Evolutionary conservation across 1,140 invertebrate species (phyloP).

Genomic region (Latrodectus geometricus): DNA sequence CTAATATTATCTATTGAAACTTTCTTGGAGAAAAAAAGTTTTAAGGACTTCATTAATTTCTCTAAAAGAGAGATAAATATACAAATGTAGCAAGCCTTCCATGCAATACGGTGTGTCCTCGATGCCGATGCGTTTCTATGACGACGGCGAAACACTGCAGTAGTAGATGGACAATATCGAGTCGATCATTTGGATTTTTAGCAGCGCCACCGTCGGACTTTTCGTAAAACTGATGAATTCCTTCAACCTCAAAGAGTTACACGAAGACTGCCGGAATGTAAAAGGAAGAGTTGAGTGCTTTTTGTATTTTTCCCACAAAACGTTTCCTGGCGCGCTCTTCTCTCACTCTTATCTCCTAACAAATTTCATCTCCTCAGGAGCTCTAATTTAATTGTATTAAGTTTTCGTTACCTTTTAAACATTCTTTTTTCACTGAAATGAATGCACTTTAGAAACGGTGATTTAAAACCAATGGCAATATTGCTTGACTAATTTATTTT

Average conservation of each 20-base stretch:
- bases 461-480: no score
- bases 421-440: no score
- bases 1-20: neutral
- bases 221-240: conserved; percentile 59
- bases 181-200: conserved; percentile 57
- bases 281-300: neutral
- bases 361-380: no score
- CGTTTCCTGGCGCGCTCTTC: neutral
- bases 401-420: no score
- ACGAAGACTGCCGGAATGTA: conserved; percentile 25
- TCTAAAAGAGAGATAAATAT: conserved; percentile 27
- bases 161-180: conserved; percentile 60
- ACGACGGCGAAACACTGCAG: conserved; percentile 55
- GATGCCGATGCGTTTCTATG: conserved; percentile 50
- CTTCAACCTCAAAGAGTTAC: conserved; percentile 52
- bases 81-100: conserved; percentile 1
- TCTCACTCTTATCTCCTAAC: neutral
- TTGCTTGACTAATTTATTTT: no score
- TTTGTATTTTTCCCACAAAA: neutral
- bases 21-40: conserved; percentile 27
- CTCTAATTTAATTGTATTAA: no score
- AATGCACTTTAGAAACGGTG: no score
- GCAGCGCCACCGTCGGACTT: conserved; percentile 54
- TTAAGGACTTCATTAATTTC: neutral
- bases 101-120: conserved; percentile 43